These are phyloP conservation scores for Menura novaehollandiae DNA, from an alignment of 2,113 vertebrate genomes.

Conservation along the genomic window DNA sequence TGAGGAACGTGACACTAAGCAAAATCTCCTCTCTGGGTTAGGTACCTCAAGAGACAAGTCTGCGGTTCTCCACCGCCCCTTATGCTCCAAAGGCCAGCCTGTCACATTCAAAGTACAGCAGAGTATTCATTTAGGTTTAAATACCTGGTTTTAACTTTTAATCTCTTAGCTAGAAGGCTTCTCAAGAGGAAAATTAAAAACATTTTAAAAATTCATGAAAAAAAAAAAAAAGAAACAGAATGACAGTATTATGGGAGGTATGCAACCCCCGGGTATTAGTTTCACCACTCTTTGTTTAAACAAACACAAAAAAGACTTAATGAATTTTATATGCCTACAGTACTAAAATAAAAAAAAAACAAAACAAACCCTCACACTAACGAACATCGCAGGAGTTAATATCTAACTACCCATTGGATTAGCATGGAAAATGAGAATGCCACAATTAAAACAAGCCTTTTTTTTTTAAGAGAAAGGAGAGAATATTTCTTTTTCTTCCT, in stretches of 20 bases:
- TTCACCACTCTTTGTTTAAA: neutral
- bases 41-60: neutral
- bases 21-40: neutral
- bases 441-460: neutral
- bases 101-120: rapidly evolving
- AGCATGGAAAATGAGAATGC: neutral
- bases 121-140: neutral
- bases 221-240: neutral
- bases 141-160: neutral
- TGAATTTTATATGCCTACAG: neutral
- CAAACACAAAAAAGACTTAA: neutral
- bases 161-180: neutral
- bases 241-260: neutral
- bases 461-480: neutral
- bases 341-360: neutral
- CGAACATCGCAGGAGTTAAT: neutral
- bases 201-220: neutral
- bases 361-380: neutral
- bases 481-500: neutral
- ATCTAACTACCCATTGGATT: neutral
- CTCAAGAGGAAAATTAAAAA: neutral
- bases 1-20: neutral
- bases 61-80: neutral
- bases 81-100: rapidly evolving
- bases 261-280: neutral